phyloP scores from a whole-genome alignment of 2,797 vertebrate species.

The Tympanoctomys barrerae region DNA sequence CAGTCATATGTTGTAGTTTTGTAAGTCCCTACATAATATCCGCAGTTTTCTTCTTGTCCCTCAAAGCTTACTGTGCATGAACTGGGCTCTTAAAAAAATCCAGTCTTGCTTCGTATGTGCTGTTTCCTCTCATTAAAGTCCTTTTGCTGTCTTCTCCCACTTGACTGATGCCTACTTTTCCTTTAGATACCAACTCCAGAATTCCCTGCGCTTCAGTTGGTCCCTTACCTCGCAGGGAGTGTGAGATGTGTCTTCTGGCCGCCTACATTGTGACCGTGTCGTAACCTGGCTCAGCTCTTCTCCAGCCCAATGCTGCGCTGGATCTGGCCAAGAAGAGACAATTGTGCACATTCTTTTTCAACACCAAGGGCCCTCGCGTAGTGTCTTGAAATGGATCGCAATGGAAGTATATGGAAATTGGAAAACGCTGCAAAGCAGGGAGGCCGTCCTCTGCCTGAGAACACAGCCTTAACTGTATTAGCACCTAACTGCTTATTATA shows the following conservation, averaged over 20 bases:
- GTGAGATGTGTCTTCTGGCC: not conserved
- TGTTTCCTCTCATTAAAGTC: not conserved
- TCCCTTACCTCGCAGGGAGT: not conserved
- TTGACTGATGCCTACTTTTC: not conserved
- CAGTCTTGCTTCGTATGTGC: not conserved
- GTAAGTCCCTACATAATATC: not conserved
- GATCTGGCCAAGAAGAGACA: not conserved
- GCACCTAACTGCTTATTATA: not conserved
- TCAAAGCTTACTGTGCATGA: not conserved
- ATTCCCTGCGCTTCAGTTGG: not conserved
- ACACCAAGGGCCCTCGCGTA: not conserved
- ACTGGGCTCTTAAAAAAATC: not conserved
- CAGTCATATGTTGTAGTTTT: not conserved
- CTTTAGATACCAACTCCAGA: not conserved
- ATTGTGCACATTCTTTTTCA: not conserved
- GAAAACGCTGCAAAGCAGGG: not conserved
- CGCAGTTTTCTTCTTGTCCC: not conserved
- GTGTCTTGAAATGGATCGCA: not conserved
- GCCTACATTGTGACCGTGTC: rapidly evolving
- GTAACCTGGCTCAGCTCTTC: not conserved
- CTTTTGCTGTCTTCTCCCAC: not conserved
- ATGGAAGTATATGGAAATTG: not conserved
- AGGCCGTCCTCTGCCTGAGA: not conserved
- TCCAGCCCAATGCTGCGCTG: not conserved
- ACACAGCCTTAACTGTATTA: not conserved